These are phyloP conservation scores for Penaeus japonicus DNA, from an alignment of 1,140 invertebrate genomes.

Conservation along the genomic window DNA sequence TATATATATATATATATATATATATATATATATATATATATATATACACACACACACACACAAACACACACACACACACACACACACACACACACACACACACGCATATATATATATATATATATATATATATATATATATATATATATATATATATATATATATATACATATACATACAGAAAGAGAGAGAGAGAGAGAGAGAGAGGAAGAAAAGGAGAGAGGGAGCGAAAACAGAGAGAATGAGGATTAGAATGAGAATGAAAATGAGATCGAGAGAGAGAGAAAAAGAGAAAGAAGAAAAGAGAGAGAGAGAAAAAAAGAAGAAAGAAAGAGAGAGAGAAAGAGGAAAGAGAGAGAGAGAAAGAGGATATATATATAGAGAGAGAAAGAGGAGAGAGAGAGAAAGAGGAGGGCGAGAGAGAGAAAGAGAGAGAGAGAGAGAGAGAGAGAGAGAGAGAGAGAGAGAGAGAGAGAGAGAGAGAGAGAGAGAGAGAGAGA, in stretches of 20 bases:
- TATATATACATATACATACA: no score
- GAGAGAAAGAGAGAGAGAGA: not conserved
- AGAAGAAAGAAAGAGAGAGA: not conserved
- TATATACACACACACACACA: no score
- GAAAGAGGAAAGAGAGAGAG: not conserved
- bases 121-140: no score
- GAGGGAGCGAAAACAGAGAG: not conserved
- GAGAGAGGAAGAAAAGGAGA: no score
- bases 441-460: not conserved
- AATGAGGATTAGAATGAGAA: not conserved
- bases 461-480: no score
- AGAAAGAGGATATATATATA: not conserved
- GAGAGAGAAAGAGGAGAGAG: not conserved
- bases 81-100: no score
- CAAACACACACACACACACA: no score
- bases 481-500: not conserved
- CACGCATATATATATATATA: no score
- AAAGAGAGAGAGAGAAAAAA: not conserved
- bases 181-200: not conserved
- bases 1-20: no score
- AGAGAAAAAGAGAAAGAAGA: not conserved
- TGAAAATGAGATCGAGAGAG: not conserved
- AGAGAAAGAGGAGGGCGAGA: not conserved
- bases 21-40: no score
- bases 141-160: no score